These are phyloP conservation scores for Hipparchia semele DNA, from an alignment of 2,888 invertebrate genomes.

Conservation along the genomic window DNA sequence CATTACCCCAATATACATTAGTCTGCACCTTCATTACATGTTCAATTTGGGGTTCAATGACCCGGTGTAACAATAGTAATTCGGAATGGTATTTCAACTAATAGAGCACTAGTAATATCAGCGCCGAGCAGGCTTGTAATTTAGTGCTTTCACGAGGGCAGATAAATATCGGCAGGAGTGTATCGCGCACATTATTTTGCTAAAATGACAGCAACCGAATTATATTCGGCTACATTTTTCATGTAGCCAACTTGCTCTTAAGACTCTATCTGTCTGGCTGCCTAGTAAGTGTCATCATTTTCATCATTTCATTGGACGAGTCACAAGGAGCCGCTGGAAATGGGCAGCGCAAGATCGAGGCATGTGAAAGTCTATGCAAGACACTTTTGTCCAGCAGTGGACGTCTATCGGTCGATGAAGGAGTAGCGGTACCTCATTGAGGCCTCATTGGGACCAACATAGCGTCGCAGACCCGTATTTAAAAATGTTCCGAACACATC, in stretches of 20 bases:
- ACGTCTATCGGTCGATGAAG: too few species aligned
- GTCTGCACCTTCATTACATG: constrained; percentile 9
- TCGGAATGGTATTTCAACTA: constrained; percentile 42
- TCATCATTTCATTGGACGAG: too few species aligned
- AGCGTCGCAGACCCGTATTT: constrained; percentile 72
- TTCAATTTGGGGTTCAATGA: constrained; percentile 26
- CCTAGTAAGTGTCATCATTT: too few species aligned
- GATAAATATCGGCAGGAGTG: constrained; percentile 75
- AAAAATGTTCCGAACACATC: constrained; percentile 79
- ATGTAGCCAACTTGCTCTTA: too few species aligned
- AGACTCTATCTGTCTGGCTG: too few species aligned
- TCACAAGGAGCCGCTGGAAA: too few species aligned
- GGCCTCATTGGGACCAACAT: constrained; percentile 51
- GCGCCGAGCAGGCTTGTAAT: constrained; percentile 62
- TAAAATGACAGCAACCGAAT: constrained; percentile 77
- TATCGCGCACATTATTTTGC: constrained; percentile 76
- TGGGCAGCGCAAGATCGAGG: too few species aligned
- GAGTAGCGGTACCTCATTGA: constrained; percentile 61
- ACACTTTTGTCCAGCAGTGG: too few species aligned
- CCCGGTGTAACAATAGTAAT: constrained; percentile 25
- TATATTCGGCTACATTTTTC: constrained; percentile 51
- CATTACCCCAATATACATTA: constrained; percentile 12
- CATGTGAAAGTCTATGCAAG: too few species aligned
- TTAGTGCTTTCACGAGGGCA: constrained; percentile 72
- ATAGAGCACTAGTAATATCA: constrained; percentile 57